Evolutionary conservation across 23 tunicate species (phyloP).

Genomic region (Aplidium turbinatum): DNA sequence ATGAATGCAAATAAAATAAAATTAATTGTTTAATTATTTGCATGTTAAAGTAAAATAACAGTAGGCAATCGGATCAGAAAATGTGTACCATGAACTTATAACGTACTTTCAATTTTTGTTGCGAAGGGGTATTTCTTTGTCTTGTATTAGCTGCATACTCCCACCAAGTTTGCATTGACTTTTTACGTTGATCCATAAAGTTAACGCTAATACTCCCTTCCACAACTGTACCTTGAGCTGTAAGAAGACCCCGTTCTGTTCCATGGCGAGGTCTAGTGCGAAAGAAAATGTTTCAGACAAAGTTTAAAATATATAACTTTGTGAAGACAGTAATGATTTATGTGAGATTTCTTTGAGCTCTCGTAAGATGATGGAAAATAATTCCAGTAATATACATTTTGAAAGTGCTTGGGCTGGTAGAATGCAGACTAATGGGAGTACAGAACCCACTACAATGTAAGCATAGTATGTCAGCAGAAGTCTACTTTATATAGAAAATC

Average conservation of each 20-base stretch:
- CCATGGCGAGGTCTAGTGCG: conserved; percentile 11
- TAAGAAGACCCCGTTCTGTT: conserved; percentile 61
- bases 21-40: neutral
- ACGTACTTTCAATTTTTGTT: conserved; percentile 65
- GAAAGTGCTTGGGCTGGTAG: no score
- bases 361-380: no score
- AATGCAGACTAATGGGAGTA: no score
- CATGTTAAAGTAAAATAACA: neutral
- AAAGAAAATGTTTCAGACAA: no score
- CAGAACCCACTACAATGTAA: no score
- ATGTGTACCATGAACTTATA: no score
- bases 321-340: no score
- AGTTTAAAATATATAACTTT: no score
- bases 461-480: no score
- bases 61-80: neutral
- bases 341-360: no score
- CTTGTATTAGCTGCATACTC: conserved; percentile 79
- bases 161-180: conserved; percentile 87
- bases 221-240: conserved; percentile 55
- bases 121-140: conserved; percentile 63
- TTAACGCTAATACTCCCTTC: conserved; percentile 64
- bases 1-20: conserved; percentile 3
- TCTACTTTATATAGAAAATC: no score
- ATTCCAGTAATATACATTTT: no score
- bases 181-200: conserved; percentile 71